Base-by-base conservation (phyloP, 1,140 invertebrate species). In the Ceratitis capitata region DNA sequence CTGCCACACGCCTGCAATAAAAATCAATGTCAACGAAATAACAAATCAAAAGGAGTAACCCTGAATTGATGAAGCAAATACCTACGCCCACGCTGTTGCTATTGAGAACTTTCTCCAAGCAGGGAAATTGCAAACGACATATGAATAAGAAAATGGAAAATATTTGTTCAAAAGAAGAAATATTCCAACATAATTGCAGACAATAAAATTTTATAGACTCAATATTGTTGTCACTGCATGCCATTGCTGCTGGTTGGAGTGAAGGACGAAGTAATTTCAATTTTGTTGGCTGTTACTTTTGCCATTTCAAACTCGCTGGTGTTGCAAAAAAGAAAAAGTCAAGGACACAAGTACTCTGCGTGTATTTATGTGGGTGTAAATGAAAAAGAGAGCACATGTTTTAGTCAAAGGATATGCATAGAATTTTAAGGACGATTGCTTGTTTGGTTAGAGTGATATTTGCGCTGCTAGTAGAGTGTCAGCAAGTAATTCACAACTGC, bases 401-500 rank as follows among this genome's bases (percentile, higher is more conserved):
- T 4, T 39, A 23, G 39, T 26, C 42, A 78, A 78, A 45, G 39
- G 69, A 78, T 78, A 39, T n/a, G 39, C 56, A 61, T 6, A 26
- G 6, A 61, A 32, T 5, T 26, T 5, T n/a, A 78, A 78, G 69
- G 69, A 45, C 69, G 19, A 78, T 26, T 78, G 61, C 3, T 3
- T 32, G 32, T 19, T n/a, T n/a, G n/a, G n/a, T n/a, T n/a, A n/a
- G 12, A 19, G 35, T 32, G 12, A n/a, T 74, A 12, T 23, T 5
- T 74, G 29, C 19, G 16, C 23, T n/a, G n/a, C n/a, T n/a, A n/a
- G 29, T 61, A 26, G n/a, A 26, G 39, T 45, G 69, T 74, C 1
- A 1, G 39, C 39, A 78, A 78, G 69, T 78, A 78, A 39, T 78
- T 78, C 69, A 78, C 69, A 78, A 78, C 69, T 78, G 69, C 69